Conservation (phyloP, 1,140 invertebrate species). For the Drosophila ironensis region DNA sequence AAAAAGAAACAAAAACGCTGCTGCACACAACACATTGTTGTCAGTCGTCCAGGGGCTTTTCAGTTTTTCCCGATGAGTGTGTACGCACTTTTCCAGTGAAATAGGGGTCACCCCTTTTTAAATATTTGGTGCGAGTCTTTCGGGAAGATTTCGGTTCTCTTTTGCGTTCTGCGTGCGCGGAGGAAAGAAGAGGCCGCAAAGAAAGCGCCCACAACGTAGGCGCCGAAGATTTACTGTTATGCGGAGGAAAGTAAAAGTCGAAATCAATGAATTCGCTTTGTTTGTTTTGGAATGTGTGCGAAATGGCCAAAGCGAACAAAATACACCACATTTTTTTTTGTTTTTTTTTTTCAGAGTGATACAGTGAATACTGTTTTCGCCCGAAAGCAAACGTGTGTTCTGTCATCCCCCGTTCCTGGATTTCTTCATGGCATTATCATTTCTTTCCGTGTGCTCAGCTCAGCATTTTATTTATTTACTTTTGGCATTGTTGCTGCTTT, state of each 20-base stretch:
- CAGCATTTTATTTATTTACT: neutral
- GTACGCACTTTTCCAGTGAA: constrained; percentile 2
- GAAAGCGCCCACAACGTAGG: constrained; percentile 39
- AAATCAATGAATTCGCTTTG: constrained; percentile 63
- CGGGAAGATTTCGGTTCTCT: constrained; percentile 13
- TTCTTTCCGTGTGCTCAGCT: neutral
- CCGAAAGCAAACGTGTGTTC: too few relatives aligned
- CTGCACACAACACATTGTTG: too few relatives aligned
- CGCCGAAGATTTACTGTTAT: constrained; percentile 33
- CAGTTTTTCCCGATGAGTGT: neutral
- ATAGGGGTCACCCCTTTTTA: neutral
- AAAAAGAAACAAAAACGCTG: neutral
- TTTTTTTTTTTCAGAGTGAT: too few relatives aligned
- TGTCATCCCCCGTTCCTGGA: too few relatives aligned
- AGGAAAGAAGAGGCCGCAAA: constrained; percentile 20
- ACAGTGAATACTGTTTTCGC: too few relatives aligned
- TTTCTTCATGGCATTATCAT: too few relatives aligned
- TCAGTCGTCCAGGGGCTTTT: too few relatives aligned
- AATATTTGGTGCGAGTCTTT: too few relatives aligned
- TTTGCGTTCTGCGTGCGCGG: constrained; percentile 8
- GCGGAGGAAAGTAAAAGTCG: constrained; percentile 63
- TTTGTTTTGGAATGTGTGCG: constrained; percentile 12
- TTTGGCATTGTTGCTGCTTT: neutral
- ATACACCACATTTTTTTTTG: too few relatives aligned
- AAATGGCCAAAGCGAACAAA: neutral